These are phyloP conservation scores for Diarsia brunnea DNA, from an alignment of 2,888 invertebrate genomes.

Conservation along the genomic window DNA sequence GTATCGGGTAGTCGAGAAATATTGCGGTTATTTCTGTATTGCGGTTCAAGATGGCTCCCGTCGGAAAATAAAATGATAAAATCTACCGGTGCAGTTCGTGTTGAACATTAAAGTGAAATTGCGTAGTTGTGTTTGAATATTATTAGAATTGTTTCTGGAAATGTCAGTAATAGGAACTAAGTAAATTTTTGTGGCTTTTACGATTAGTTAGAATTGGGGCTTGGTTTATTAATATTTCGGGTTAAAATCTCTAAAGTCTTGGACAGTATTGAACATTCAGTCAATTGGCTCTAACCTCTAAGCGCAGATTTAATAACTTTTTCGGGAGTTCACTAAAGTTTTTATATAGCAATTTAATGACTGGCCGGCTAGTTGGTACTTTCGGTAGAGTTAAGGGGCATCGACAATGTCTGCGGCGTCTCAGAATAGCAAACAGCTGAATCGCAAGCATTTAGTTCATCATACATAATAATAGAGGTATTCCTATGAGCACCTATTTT, in stretches of 20 bases:
- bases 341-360: neutral
- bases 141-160: neutral
- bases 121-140: constrained; percentile 9
- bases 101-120: constrained; percentile 6
- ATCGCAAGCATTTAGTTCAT: too few species aligned
- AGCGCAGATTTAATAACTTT: neutral
- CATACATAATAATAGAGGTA: too few species aligned
- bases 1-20: constrained; percentile 31
- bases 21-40: constrained; percentile 41
- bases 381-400: neutral
- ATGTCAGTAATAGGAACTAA: neutral
- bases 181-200: neutral
- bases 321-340: neutral
- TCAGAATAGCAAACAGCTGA: neutral
- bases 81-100: constrained; percentile 29
- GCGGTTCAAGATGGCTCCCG: constrained; percentile 28
- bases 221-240: neutral
- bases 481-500: too few species aligned
- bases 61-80: constrained; percentile 32
- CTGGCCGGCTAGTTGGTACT: neutral
- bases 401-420: neutral
- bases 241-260: neutral
- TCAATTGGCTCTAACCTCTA: neutral
- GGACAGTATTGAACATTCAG: neutral
- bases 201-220: neutral